phyloP scores from a whole-genome alignment of 2,888 invertebrate species.

The Clepsis dumicolana region DNA sequence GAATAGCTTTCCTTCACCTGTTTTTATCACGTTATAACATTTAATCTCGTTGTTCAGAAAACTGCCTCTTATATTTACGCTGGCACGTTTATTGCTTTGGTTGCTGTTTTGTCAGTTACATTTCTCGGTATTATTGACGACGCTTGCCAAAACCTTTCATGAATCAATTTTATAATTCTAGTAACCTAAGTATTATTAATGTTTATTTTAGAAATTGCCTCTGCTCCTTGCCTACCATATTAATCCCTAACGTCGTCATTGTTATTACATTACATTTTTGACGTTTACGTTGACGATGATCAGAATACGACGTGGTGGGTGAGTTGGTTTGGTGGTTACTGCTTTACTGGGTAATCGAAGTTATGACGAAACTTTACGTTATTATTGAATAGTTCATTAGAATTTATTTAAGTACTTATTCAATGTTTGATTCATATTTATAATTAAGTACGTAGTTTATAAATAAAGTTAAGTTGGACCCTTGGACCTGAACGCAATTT shows the following conservation, averaged over 20 bases:
- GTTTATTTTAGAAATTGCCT: constrained; percentile 19
- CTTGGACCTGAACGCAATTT: background rate
- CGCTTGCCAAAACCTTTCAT: constrained; percentile 35
- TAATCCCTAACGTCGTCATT: background rate
- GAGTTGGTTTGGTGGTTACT: background rate
- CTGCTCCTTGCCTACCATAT: background rate
- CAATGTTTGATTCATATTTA: background rate
- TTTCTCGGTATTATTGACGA: constrained; percentile 28
- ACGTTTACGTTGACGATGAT: background rate
- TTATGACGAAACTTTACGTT: background rate
- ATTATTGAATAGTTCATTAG: background rate
- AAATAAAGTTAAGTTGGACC: background rate
- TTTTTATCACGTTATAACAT: constrained; percentile 16
- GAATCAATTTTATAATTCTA: constrained; percentile 38
- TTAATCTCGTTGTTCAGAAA: background rate
- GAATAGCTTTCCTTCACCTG: constrained; percentile 29
- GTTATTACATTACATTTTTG: background rate
- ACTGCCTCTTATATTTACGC: constrained; percentile 18
- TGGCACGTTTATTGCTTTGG: constrained; percentile 22
- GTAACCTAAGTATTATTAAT: constrained; percentile 15
- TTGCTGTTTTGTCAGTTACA: constrained; percentile 9
- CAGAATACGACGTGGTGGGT: background rate
- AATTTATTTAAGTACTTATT: background rate
- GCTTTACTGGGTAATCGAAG: background rate
- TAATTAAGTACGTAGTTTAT: background rate